phyloP scores from a whole-genome alignment of 2,888 invertebrate species.

The Zhuqinia jingwanae region DNA sequence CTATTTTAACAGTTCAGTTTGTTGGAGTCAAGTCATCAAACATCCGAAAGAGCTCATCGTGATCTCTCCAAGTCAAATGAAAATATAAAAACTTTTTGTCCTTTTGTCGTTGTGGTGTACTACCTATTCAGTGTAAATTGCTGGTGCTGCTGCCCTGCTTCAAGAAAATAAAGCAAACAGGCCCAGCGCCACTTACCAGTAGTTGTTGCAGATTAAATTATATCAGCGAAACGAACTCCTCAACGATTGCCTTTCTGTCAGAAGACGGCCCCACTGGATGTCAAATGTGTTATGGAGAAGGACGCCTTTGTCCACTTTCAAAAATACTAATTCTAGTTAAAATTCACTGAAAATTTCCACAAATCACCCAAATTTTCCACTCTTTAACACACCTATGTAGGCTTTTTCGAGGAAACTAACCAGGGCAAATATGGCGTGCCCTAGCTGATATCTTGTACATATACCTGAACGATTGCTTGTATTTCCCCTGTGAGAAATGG shows the following conservation, averaged over 20 bases:
- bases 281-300: neutral
- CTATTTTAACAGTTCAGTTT: constrained; percentile 45
- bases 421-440: constrained; percentile 68
- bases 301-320: constrained; percentile 36
- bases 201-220: constrained; percentile 72
- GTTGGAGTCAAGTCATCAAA: constrained; percentile 46
- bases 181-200: constrained; percentile 77
- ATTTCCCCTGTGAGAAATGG: constrained; percentile 46
- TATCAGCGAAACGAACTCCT: constrained; percentile 60
- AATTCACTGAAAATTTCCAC: constrained; percentile 10
- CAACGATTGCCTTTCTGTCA: constrained; percentile 64
- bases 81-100: constrained; percentile 46
- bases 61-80: constrained; percentile 4
- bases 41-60: constrained; percentile 62
- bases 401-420: constrained; percentile 41
- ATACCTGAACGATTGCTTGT: neutral
- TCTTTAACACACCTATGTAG: constrained; percentile 25
- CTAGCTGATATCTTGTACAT: constrained; percentile 64
- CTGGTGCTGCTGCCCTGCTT: constrained; percentile 66
- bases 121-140: constrained; percentile 9
- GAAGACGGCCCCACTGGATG: constrained; percentile 69
- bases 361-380: constrained; percentile 19
- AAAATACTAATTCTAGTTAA: constrained; percentile 1
- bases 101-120: constrained; percentile 34
- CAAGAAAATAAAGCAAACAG: constrained; percentile 46